Conservation (phyloP, 2,888 invertebrate species). For the Parapristionchus giblindavisi region DNA sequence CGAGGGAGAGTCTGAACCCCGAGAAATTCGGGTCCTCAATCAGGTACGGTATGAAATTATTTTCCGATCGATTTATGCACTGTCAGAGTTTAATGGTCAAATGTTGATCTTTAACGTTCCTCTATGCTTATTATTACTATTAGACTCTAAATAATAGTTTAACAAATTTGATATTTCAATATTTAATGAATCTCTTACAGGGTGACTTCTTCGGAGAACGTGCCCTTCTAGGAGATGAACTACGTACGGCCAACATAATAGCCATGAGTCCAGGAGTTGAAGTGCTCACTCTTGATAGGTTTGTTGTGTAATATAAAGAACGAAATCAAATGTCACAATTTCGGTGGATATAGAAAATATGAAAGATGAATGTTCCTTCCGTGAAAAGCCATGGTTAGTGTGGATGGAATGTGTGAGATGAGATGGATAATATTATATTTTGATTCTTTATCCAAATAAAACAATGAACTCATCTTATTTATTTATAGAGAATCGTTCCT, state of each 20-base stretch:
- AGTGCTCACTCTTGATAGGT: slow-evolving; percentile 84
- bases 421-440: too few species aligned
- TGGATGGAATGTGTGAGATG: too few species aligned
- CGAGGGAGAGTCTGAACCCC: slow-evolving; percentile 74
- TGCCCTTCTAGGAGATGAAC: slow-evolving; percentile 84
- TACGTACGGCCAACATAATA: slow-evolving; percentile 87
- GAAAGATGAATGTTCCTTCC: too few species aligned
- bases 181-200: too few species aligned
- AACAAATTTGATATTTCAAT: neutral
- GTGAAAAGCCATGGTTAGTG: too few species aligned
- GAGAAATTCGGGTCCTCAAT: slow-evolving; percentile 78
- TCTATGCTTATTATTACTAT: neutral
- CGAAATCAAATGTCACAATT: too few species aligned
- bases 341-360: too few species aligned
- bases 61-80: neutral
- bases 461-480: neutral
- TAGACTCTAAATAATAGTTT: neutral
- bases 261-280: slow-evolving; percentile 85
- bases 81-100: neutral
- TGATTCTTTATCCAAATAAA: neutral
- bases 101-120: slow-evolving; percentile 3
- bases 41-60: slow-evolving; percentile 45
- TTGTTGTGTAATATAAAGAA: neutral
- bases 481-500: slow-evolving; percentile 76
- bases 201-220: slow-evolving; percentile 90